phyloP scores from a whole-genome alignment of 2,888 invertebrate species.

The Nymphalis polychloros region DNA sequence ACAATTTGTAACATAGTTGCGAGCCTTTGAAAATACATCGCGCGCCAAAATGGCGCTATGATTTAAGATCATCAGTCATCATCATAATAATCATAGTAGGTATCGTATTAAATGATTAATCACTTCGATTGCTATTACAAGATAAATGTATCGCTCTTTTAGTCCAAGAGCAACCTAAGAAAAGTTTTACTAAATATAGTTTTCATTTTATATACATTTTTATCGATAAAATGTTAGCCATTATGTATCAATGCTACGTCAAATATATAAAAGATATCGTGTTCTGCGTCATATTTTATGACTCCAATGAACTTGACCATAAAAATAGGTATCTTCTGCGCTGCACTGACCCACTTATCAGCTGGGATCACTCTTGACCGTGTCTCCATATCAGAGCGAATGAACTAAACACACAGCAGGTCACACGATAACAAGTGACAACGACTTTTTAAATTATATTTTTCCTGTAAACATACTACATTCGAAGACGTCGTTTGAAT shows the following conservation, averaged over 20 bases:
- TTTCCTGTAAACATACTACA: slow-evolving; percentile 7
- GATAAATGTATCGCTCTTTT: background rate
- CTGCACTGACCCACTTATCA: slow-evolving; percentile 74
- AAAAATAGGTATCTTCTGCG: slow-evolving; percentile 56
- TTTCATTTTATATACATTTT: too few relatives aligned
- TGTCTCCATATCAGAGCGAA: slow-evolving; percentile 59
- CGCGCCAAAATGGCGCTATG: slow-evolving; percentile 22
- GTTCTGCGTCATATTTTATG: slow-evolving; percentile 29
- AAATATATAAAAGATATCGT: slow-evolving; percentile 24
- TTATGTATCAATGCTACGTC: slow-evolving; percentile 10
- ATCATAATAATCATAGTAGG: slow-evolving; percentile 22
- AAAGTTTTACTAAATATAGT: background rate
- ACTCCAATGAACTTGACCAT: slow-evolving; percentile 72
- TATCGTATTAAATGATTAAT: slow-evolving; percentile 8
- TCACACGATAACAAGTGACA: slow-evolving; percentile 65
- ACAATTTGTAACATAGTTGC: slow-evolving; percentile 42
- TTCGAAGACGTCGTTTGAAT: background rate
- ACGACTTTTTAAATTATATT: slow-evolving; percentile 68
- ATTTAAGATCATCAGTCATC: slow-evolving; percentile 35
- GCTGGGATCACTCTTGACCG: slow-evolving; percentile 61
- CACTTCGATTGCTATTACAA: background rate
- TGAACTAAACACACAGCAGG: slow-evolving; percentile 62
- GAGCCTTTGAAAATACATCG: slow-evolving; percentile 19
- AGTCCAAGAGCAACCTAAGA: too few relatives aligned
- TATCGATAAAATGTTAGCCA: too few relatives aligned